Base-by-base conservation (phyloP, 1,140 invertebrate genomes). In the Eumeta japonica region DNA sequence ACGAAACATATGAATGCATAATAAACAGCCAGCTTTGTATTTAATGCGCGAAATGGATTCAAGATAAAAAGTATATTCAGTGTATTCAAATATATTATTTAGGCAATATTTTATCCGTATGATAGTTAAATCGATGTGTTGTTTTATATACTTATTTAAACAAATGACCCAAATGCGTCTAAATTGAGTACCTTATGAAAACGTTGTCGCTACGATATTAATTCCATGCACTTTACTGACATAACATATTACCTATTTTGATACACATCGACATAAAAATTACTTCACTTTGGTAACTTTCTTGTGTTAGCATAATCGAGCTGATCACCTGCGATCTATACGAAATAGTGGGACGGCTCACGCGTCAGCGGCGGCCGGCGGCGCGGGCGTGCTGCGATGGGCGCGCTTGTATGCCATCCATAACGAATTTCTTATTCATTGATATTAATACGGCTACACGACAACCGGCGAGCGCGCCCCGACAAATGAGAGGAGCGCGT, bases 381-480 rank as follows among this genome's bases (percentile, higher is more conserved):
- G 52, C 55, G 54, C 55, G 46, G 51, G 45, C 39, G n/a, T n/a
- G 41, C 43, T 45, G 62, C 65, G 66, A 67, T 66, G 56, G 59
- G 52, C 50, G 53, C 48, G 54, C 67, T 58, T 70, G 68, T 73
- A 70, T 41, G 46, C 56, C 60, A 68, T 73, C 62, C 58, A 73
- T 70, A 68, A 70, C 63, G 56, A 62, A 73, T 70, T 72, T 73
- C 62, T 67, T 67, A 73, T 70, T 67, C 65, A 73, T 73, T 62
- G 67, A 67, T 67, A 67, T 66, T 66, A 71, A 66, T 66, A 62
- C 56, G 47, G 52, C 39, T 56, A 66, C 63, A 68, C 61, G 67
- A 68, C 67, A 64, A 67, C 66, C 63, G 58, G 58, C 56, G 48
- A 58, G 46, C 55, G 55, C 45, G 41, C 44, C 64, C n/a, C n/a